These are phyloP conservation scores for Psilanteris sp. DNA, from an alignment of 1,140 invertebrate species.

Conservation along the genomic window DNA sequence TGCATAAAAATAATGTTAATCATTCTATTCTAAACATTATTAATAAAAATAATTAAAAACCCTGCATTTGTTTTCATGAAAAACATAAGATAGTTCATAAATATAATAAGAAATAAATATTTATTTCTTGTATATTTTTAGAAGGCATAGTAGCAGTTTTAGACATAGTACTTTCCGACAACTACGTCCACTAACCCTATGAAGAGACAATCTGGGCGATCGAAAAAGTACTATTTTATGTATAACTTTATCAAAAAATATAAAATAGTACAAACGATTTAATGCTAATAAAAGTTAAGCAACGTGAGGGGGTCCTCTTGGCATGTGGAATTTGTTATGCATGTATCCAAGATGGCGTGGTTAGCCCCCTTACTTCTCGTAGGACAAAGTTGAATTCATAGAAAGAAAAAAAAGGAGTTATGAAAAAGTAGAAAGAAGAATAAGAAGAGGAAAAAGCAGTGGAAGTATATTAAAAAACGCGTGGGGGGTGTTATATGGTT, in stretches of 20 bases:
- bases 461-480: too few species aligned
- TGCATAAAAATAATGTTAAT: too few species aligned
- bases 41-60: too few species aligned
- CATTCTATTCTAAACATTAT: too few species aligned
- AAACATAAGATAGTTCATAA: too few species aligned
- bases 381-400: constrained; percentile 61
- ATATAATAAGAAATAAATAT: too few species aligned
- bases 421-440: too few species aligned
- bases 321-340: constrained; percentile 81
- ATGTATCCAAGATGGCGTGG: constrained; percentile 78
- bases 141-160: constrained; percentile 78
- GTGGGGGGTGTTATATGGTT: constrained; percentile 66
- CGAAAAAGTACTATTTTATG: constrained; percentile 71
- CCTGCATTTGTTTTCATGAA: too few species aligned
- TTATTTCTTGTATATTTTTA: constrained; percentile 53
- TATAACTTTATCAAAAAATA: constrained; percentile 66
- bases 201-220: constrained; percentile 61
- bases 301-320: constrained; percentile 76
- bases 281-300: constrained; percentile 43
- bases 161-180: constrained; percentile 73
- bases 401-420: constrained; percentile 39
- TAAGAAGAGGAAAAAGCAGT: too few species aligned
- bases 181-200: constrained; percentile 76
- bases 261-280: constrained; percentile 57
- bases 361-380: constrained; percentile 73